These are phyloP conservation scores for Lepus timidus DNA, from an alignment of 2,113 vertebrate genomes.

Conservation along the genomic window DNA sequence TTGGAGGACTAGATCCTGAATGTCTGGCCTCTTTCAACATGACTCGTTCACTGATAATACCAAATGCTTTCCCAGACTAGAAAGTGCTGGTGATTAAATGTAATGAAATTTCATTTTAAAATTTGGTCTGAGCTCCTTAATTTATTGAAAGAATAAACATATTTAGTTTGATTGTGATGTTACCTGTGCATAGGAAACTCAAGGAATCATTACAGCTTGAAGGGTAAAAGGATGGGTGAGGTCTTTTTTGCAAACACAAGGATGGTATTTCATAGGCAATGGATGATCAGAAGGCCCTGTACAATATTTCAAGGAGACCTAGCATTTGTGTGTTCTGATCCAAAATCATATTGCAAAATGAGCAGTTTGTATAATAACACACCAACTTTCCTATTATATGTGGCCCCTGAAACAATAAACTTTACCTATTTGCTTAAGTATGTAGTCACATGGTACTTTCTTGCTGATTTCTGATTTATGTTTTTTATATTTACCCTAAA, in stretches of 20 bases:
- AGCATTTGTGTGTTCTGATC: background rate
- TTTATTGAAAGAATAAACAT: background rate
- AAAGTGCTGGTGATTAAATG: background rate
- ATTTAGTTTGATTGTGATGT: background rate
- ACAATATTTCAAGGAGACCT: background rate
- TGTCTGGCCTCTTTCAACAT: background rate
- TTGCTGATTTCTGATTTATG: background rate
- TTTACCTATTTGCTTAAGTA: accelerated
- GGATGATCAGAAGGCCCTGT: background rate
- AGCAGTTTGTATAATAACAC: background rate
- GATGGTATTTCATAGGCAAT: background rate
- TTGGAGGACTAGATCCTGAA: background rate
- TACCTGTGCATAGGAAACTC: background rate
- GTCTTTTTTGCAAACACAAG: background rate
- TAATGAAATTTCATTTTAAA: background rate
- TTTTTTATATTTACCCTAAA: background rate
- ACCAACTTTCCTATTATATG: background rate
- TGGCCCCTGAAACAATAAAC: background rate
- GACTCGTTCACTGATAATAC: slow-evolving; percentile 40
- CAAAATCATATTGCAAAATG: background rate
- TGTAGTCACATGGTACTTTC: background rate
- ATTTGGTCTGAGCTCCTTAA: background rate
- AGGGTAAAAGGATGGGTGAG: background rate
- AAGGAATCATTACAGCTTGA: background rate
- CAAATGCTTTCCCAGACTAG: background rate